phyloP scores from a whole-genome alignment of 2,797 vertebrate species.

The Acanthopagrus latus region DNA sequence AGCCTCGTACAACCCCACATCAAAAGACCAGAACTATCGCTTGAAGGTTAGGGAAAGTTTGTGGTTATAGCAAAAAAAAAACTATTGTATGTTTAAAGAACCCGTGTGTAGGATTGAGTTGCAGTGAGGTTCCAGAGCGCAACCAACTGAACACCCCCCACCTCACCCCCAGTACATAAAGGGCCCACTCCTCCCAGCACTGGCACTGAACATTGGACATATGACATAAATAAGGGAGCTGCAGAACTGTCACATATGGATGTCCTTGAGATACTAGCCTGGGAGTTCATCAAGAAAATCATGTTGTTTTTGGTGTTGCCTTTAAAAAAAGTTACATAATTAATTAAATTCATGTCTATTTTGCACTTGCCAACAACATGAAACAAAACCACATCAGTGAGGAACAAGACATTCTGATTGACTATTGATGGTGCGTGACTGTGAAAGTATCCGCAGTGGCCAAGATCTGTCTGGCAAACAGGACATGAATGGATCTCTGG shows the following conservation, averaged over 20 bases:
- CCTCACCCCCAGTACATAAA: neutral
- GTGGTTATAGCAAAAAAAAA: too few species aligned
- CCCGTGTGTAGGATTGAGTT: too few species aligned
- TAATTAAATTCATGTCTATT: neutral
- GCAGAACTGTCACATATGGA: neutral
- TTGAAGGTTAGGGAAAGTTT: too few species aligned
- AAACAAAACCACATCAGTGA: neutral
- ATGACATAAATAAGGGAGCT: neutral
- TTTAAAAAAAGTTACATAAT: neutral
- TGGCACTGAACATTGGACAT: neutral
- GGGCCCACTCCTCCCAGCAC: neutral
- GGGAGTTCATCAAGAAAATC: neutral
- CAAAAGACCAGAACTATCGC: too few species aligned
- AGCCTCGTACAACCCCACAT: too few species aligned
- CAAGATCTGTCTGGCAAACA: slow-evolving; percentile 9
- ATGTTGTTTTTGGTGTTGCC: neutral
- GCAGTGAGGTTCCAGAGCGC: too few species aligned
- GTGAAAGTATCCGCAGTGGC: neutral
- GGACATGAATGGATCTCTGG: neutral
- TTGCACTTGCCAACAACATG: neutral
- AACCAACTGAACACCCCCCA: too few species aligned
- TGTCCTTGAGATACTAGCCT: neutral
- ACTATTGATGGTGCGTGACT: neutral
- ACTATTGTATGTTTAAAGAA: too few species aligned
- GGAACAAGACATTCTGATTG: neutral